Evolutionary conservation across 2,797 vertebrate genomes (phyloP).

Genomic region (Perdix hodgsoniae): DNA sequence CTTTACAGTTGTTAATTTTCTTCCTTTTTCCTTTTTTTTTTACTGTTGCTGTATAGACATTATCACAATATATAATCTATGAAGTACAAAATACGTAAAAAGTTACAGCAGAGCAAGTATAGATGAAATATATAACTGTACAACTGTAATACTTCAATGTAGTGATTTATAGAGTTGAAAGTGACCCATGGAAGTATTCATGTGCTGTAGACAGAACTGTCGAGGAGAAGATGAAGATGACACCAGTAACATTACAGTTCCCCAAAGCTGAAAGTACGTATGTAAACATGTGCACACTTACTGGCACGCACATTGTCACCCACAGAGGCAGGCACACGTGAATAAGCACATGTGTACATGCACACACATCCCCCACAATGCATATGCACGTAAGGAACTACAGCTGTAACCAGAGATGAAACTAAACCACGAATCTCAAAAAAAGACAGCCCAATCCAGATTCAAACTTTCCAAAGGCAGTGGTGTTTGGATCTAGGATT

Average conservation of each 20-base stretch:
- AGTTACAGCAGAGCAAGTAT: constrained; percentile 94
- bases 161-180: constrained; percentile 89
- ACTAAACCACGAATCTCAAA: neutral
- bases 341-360: neutral
- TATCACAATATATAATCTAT: constrained; percentile 98
- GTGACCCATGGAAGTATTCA: constrained; percentile 82
- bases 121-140: constrained; percentile 91
- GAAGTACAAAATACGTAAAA: constrained; percentile 98
- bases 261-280: neutral
- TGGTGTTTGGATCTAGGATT: neutral
- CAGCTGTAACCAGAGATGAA: constrained; percentile 17
- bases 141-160: constrained; percentile 94
- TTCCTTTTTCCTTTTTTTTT: constrained; percentile 61
- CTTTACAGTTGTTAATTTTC: constrained; percentile 92
- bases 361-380: neutral
- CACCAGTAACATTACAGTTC: neutral
- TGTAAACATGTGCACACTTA: neutral
- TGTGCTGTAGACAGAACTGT: constrained; percentile 79
- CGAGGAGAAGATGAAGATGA: neutral
- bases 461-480: neutral
- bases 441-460: neutral
- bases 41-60: constrained; percentile 92
- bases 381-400: neutral
- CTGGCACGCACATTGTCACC: neutral
- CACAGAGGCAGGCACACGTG: neutral